Conservation (phyloP, 2,888 invertebrate genomes). For the Tenthredo distinguenda region DNA sequence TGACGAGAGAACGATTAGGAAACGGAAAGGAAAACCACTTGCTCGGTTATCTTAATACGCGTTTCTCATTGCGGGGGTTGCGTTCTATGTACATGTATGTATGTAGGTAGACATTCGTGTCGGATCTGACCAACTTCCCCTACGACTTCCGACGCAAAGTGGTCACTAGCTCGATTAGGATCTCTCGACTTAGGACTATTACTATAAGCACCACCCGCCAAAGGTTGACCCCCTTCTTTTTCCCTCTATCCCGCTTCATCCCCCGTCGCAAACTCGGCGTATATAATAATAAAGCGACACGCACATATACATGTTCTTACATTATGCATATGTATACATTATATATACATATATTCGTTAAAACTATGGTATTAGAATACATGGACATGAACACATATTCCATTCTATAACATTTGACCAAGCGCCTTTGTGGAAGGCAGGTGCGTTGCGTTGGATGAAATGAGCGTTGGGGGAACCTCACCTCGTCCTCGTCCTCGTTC, state of each 20-base stretch:
- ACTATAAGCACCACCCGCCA: slow-evolving; percentile 30
- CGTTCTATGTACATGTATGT: slow-evolving; percentile 36
- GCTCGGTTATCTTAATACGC: slow-evolving; percentile 28
- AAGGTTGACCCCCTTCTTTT: slow-evolving; percentile 33
- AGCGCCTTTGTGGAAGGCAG: slow-evolving; percentile 29
- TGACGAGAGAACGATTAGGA: background rate
- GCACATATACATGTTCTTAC: background rate
- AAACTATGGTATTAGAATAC: background rate
- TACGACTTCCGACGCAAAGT: slow-evolving; percentile 77
- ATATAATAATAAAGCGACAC: background rate
- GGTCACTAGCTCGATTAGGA: slow-evolving; percentile 72
- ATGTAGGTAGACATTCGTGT: slow-evolving; percentile 68
- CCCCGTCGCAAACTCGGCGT: background rate
- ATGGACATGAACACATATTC: background rate
- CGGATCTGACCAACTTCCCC: slow-evolving; percentile 72
- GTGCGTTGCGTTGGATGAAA: slow-evolving; percentile 8
- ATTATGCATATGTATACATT: too few species aligned
- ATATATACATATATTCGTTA: background rate
- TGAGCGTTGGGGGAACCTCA: background rate
- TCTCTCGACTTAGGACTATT: slow-evolving; percentile 64
- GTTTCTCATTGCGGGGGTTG: background rate
- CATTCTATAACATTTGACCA: slow-evolving; percentile 7
- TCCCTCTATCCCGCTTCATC: background rate
- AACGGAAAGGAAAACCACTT: background rate
- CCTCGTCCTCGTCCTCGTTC: background rate